Percentiles rank a stretch among this genome's conserved stretches.
phyloP scores from a whole-genome alignment of 2,797 vertebrate species.

The Myotis planiceps region DNA sequence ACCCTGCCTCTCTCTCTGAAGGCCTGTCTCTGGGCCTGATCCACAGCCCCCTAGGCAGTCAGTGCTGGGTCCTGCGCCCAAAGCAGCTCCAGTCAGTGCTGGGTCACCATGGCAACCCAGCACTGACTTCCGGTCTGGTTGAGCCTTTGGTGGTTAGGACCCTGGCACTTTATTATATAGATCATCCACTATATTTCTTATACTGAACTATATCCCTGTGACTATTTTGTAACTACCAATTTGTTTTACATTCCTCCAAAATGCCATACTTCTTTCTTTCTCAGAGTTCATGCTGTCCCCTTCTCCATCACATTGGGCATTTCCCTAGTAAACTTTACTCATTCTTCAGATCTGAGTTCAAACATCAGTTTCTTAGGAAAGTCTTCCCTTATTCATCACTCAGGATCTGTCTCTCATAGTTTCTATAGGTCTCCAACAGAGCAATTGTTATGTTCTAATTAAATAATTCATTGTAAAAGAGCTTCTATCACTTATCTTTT shows the following conservation, averaged over 20 bases:
- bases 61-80: no score
- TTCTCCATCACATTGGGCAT: not conserved
- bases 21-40: no score
- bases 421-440: not conserved
- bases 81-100: no score
- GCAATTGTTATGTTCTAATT: conserved; percentile 6
- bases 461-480: conserved; percentile 11
- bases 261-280: not conserved
- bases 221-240: not conserved
- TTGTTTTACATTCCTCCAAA: not conserved
- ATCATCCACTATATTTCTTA: not conserved
- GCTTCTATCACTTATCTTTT: not conserved
- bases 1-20: no score
- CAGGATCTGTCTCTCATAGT: not conserved
- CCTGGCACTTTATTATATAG: no score
- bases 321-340: not conserved
- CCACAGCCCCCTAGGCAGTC: no score
- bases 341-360: conserved; percentile 38
- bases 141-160: no score
- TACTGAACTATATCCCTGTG: not conserved
- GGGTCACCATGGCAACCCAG: no score
- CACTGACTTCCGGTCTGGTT: no score
- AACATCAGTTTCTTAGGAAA: conserved; percentile 38
- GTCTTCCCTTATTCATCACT: not conserved
- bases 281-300: not conserved